phyloP scores from a whole-genome alignment of 2,797 vertebrate species.

The Acestrorhynchus altus region DNA sequence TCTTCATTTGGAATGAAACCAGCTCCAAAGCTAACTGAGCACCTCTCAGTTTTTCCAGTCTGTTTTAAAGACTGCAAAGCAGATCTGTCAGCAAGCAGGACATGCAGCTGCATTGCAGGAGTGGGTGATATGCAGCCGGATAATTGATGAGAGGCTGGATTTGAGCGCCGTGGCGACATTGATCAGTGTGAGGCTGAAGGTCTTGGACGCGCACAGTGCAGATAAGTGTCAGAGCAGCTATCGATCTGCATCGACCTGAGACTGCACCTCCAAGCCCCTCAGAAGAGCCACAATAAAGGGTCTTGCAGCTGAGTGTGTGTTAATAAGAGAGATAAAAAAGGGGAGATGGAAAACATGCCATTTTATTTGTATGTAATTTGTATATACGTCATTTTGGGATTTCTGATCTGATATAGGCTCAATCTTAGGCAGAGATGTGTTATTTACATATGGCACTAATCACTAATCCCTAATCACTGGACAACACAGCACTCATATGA shows the following conservation, averaged over 20 bases:
- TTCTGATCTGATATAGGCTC: neutral
- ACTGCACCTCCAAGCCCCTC: neutral
- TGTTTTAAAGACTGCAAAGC: neutral
- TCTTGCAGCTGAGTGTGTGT: neutral
- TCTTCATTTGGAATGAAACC: neutral
- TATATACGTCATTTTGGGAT: neutral
- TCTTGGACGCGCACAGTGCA: slow-evolving; percentile 56
- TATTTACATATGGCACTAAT: too few species aligned
- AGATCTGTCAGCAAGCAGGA: slow-evolving; percentile 22
- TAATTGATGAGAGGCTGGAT: slow-evolving; percentile 71
- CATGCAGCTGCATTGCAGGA: slow-evolving; percentile 21
- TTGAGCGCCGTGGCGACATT: slow-evolving; percentile 61
- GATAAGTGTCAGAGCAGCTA: slow-evolving; percentile 25
- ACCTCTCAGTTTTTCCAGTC: neutral
- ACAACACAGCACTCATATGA: too few species aligned
- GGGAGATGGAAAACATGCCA: neutral
- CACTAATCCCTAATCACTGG: too few species aligned
- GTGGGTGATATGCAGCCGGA: slow-evolving; percentile 64
- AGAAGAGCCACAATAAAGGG: neutral
- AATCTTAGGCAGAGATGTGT: too few species aligned
- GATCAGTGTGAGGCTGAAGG: slow-evolving; percentile 70
- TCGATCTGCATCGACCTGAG: slow-evolving; percentile 44
- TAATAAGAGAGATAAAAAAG: neutral
- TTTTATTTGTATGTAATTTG: neutral
- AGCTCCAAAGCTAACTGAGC: neutral